phyloP scores from a whole-genome alignment of 2,113 vertebrate genomes.

The Atractosteus spatula region DNA sequence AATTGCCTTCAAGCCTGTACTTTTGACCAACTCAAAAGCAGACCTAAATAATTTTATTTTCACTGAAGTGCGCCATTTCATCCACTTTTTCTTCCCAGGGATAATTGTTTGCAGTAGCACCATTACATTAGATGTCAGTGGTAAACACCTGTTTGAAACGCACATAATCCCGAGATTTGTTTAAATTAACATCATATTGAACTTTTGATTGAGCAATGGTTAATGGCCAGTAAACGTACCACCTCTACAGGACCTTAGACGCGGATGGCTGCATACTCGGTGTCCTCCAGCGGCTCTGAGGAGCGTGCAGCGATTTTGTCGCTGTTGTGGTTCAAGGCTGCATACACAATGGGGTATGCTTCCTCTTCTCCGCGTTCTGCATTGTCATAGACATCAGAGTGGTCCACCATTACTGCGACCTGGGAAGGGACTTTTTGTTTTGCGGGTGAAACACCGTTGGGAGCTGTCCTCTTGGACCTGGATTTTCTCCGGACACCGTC shows the following conservation, averaged over 20 bases:
- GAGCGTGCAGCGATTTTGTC: not conserved
- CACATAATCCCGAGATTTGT: no score
- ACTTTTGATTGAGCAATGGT: no score
- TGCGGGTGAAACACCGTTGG: not conserved
- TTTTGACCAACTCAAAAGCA: no score
- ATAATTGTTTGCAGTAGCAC: no score
- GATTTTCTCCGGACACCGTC: constrained; percentile 5
- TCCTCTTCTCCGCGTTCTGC: constrained; percentile 8
- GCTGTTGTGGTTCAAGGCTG: constrained; percentile 48
- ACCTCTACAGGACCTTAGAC: not conserved
- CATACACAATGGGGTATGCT: constrained; percentile 43
- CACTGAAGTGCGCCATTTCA: no score
- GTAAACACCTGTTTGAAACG: no score
- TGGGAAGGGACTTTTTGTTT: not conserved
- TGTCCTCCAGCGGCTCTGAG: constrained; percentile 28
- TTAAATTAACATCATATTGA: no score
- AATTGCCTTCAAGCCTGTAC: no score
- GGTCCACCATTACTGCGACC: not conserved
- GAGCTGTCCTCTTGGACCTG: constrained; percentile 7
- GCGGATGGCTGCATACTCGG: constrained; percentile 61
- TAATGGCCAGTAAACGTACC: no score
- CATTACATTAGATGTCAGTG: no score
- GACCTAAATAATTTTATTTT: no score
- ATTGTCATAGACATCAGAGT: not conserved
- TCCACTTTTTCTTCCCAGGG: no score